phyloP scores from a whole-genome alignment of 92 coral and sea anemone genomes.

The Virgularia gustaviana region DNA sequence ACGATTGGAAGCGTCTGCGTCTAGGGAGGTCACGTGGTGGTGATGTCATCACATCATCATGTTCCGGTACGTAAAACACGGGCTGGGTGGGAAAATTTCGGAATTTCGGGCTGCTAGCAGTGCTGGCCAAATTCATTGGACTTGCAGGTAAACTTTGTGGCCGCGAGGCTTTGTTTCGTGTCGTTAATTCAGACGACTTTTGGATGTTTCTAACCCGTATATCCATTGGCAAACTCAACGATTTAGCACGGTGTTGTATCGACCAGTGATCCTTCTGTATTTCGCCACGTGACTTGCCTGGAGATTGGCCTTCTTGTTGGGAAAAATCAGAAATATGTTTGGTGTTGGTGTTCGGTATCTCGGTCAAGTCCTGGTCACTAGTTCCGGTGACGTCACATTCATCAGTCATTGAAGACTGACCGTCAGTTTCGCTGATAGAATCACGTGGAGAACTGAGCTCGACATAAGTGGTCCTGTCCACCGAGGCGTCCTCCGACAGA shows the following conservation, averaged over 20 bases:
- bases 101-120: slow-evolving; percentile 38
- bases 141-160: slow-evolving; percentile 7
- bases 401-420: background rate
- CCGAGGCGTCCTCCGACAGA: background rate
- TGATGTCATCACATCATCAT: background rate
- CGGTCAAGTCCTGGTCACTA: too few species aligned
- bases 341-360: too few species aligned
- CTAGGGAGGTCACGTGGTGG: background rate
- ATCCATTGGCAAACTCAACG: slow-evolving; percentile 27
- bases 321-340: background rate
- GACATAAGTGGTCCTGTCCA: background rate
- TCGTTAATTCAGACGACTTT: background rate
- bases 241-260: background rate
- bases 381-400: background rate
- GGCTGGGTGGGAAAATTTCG: slow-evolving; percentile 61
- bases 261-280: background rate
- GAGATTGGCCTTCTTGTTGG: background rate
- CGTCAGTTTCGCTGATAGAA: background rate
- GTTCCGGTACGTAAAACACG: slow-evolving; percentile 51
- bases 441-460: background rate
- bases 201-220: background rate
- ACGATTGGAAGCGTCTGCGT: slow-evolving; percentile 13
- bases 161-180: background rate
- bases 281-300: too few species aligned
- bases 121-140: background rate